Base-by-base conservation (phyloP, 2,113 vertebrate species). In the Sander vitreus region DNA sequence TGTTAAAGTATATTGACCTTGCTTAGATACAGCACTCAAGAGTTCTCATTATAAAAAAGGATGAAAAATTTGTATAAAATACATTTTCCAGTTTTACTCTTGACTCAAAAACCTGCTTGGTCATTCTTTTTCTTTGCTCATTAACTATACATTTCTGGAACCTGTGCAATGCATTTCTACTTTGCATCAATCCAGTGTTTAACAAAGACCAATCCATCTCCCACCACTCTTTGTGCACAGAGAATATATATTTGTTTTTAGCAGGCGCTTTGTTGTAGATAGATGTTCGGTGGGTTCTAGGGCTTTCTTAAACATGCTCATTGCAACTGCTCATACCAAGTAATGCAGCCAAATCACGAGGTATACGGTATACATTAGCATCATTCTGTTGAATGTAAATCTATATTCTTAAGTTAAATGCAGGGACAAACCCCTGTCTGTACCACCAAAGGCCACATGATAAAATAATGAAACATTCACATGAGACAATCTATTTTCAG, bases 11-110 rank as follows among this genome's bases (percentile, higher is more conserved):
- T 13, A 72, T 47, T 9, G 19, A 69, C 53, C 2, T 51, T 12
- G 57, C 55, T 67, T 18, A 71, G 72, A 85, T 68, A 76, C 80
- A 80, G 80, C 73, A 81, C 64, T 72, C 65, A 10, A 27, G 39
- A 80, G 7, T 43, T 66, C 3, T 63, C 45, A 43, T 9, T 10
- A 59, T 80, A 48, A 50, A 64, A 33, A 50, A 3, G 33, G 15
- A 27, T 53, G 47, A 73, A 71, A 63, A 85, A 69, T 6, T 36
- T 5, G 1, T 79, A 87, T 58, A 67, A 80, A 68, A 86, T 67
- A 6, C 25, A 15, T 27, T 57, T 83, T 87, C 88, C 79, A 83
- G 73, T 83, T 89, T 68, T 63, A 75, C 39, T 57, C 19, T 25
- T 33, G 60, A 60, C 18, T 25, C 69, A 21, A 60, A 45, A 76